A percentile compares a stretch with the other conserved stretches of the same genome.
Evolutionary conservation across 2,888 invertebrate species (phyloP).

Genomic region (Labia minor): DNA sequence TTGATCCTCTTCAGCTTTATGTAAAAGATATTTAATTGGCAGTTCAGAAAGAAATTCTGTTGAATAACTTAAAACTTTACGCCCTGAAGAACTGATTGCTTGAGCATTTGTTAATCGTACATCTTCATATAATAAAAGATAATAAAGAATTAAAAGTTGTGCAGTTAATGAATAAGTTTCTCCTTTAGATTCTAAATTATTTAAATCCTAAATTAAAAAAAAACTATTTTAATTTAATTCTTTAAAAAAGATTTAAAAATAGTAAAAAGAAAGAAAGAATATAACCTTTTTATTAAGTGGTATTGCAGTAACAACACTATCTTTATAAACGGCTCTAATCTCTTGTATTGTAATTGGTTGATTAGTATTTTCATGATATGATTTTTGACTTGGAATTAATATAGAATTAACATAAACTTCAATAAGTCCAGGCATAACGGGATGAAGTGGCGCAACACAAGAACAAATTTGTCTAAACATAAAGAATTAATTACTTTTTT

Average conservation of each 20-base stretch:
- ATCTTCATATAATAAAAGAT: conserved; percentile 85
- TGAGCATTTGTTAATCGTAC: conserved; percentile 64
- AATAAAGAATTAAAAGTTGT: conserved; percentile 81
- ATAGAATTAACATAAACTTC: conserved; percentile 93
- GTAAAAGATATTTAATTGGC: conserved; percentile 85
- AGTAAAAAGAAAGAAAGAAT: too few species aligned
- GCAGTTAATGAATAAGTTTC: conserved; percentile 62
- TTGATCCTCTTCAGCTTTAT: conserved; percentile 86
- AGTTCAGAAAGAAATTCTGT: conserved; percentile 78
- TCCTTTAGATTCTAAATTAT: conserved; percentile 38
- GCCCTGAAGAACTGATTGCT: conserved; percentile 51
- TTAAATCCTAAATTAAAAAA: too few species aligned
- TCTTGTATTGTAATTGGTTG: conserved; percentile 85
- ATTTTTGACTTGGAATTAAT: conserved; percentile 55
- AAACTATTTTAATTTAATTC: too few species aligned
- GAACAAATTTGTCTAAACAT: conserved; percentile 68
- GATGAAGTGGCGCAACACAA: conserved; percentile 81
- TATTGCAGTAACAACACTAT: conserved; percentile 38
- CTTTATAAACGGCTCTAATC: conserved; percentile 71
- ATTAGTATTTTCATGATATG: conserved; percentile 67
- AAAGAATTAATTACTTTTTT: too few species aligned
- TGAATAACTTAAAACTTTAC: conserved; percentile 73
- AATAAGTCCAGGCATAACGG: conserved; percentile 81
- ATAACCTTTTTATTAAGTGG: background rate
- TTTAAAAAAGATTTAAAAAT: too few species aligned